phyloP scores from a whole-genome alignment of 2,113 vertebrate species.

The Pelusios castaneus region DNA sequence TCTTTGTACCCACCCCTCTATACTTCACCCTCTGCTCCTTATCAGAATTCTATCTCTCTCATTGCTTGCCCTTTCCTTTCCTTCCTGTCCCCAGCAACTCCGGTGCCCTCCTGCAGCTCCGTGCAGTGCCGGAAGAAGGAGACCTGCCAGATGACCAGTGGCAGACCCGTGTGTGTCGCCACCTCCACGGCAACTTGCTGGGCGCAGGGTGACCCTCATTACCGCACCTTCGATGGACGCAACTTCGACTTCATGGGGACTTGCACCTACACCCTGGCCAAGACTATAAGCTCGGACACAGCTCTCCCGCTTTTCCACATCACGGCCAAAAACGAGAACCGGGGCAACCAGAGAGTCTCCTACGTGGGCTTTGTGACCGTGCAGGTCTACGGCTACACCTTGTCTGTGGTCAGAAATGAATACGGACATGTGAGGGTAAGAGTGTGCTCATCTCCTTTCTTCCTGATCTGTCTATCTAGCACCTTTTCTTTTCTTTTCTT shows the following conservation, averaged over 20 bases:
- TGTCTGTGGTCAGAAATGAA: slow-evolving; percentile 67
- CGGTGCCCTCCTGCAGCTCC: background rate
- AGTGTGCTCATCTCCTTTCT: background rate
- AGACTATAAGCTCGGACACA: background rate
- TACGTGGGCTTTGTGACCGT: slow-evolving; percentile 77
- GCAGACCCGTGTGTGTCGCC: slow-evolving; percentile 71
- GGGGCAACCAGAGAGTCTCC: slow-evolving; percentile 71
- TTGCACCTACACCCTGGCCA: slow-evolving; percentile 82
- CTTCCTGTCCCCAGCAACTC: background rate
- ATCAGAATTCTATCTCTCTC: background rate
- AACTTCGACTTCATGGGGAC: slow-evolving; percentile 88
- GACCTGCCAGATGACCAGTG: slow-evolving; percentile 72
- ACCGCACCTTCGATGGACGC: slow-evolving; percentile 84
- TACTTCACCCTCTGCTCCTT: background rate
- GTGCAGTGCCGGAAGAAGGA: slow-evolving; percentile 63
- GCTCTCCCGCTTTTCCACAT: slow-evolving; percentile 59
- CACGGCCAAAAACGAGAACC: slow-evolving; percentile 77
- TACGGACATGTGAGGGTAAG: slow-evolving; percentile 79
- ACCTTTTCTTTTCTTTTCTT: background rate
- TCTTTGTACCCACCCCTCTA: too few species aligned
- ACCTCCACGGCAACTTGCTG: slow-evolving; percentile 77
- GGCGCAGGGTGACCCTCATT: slow-evolving; percentile 88
- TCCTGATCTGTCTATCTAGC: background rate
- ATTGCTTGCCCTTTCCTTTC: background rate
- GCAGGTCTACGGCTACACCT: slow-evolving; percentile 66